Conservation (phyloP, 2,888 invertebrate species). For the Ceramica pisi region DNA sequence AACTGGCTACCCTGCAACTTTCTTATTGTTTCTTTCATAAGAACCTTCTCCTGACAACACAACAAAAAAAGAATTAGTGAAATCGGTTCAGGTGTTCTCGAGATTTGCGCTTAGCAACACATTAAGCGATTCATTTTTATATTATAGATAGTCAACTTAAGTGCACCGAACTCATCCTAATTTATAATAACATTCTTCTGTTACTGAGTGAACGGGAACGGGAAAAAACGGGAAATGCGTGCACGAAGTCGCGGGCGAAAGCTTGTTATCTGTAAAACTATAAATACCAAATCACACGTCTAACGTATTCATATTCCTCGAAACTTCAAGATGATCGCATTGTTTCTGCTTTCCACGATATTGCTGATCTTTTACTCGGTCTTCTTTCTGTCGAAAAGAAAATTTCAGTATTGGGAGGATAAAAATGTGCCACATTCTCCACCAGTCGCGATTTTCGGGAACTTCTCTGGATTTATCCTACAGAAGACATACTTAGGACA, state of each 20-base stretch:
- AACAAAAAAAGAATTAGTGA: too few species aligned
- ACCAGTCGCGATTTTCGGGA: slow-evolving; percentile 77
- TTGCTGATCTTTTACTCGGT: slow-evolving; percentile 40
- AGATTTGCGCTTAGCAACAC: too few species aligned
- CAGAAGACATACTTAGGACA: slow-evolving; percentile 68
- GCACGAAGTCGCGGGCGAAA: too few species aligned
- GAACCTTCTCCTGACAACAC: too few species aligned
- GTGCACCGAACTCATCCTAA: background rate
- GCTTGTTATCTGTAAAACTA: slow-evolving; percentile 22
- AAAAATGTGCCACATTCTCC: slow-evolving; percentile 71
- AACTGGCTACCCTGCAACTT: too few species aligned
- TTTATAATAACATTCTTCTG: too few species aligned
- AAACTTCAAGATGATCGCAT: slow-evolving; percentile 45
- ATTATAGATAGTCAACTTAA: slow-evolving; percentile 34
- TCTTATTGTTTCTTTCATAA: too few species aligned
- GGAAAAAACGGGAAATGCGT: too few species aligned
- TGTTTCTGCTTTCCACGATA: slow-evolving; percentile 24
- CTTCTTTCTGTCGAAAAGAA: slow-evolving; percentile 66
- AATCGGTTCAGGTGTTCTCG: too few species aligned
- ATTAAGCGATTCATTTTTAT: too few species aligned
- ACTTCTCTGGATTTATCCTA: slow-evolving; percentile 74
- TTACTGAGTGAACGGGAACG: too few species aligned
- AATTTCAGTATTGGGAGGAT: slow-evolving; percentile 76
- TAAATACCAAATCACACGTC: slow-evolving; percentile 14
- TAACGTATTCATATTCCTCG: background rate